Percentiles rank a stretch among this genome's conserved stretches.
Conservation (phyloP, 2,888 invertebrate species). For the Lymantria monacha region DNA sequence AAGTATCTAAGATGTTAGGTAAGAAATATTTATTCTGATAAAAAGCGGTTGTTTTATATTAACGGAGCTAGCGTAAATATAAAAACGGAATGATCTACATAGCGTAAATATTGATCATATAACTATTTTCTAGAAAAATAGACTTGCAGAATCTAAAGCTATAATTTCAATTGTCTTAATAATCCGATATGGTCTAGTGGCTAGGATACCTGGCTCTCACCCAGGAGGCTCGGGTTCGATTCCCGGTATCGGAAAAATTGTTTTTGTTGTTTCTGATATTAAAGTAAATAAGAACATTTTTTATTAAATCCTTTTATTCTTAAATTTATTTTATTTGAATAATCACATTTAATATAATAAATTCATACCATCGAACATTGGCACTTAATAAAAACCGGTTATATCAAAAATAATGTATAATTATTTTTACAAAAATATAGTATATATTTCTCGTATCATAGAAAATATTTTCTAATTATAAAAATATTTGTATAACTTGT, state of each 20-base stretch:
- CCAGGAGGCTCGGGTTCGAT: slow-evolving; percentile 85
- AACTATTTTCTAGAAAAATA: too few species aligned
- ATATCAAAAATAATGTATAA: too few species aligned
- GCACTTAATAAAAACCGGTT: neutral
- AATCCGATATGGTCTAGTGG: slow-evolving; percentile 83
- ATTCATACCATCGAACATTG: slow-evolving; percentile 1
- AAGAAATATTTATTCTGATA: too few species aligned
- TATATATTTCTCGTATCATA: too few species aligned
- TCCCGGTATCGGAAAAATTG: slow-evolving; percentile 79
- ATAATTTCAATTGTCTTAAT: neutral
- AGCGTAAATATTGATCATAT: too few species aligned
- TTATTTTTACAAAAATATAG: neutral
- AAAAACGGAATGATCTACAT: too few species aligned
- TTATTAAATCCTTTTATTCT: neutral
- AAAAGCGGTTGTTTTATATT: too few species aligned
- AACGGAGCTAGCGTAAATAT: too few species aligned
- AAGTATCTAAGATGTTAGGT: too few species aligned
- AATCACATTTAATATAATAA: neutral
- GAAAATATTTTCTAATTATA: neutral
- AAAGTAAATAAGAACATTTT: neutral
- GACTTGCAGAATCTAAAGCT: too few species aligned
- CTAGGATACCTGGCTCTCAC: slow-evolving; percentile 88
- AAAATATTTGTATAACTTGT: neutral
- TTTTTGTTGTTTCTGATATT: slow-evolving; percentile 21
- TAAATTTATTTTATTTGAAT: neutral